These are phyloP conservation scores for Drosophila lutescens DNA, from an alignment of 2,888 invertebrate genomes.

Conservation along the genomic window DNA sequence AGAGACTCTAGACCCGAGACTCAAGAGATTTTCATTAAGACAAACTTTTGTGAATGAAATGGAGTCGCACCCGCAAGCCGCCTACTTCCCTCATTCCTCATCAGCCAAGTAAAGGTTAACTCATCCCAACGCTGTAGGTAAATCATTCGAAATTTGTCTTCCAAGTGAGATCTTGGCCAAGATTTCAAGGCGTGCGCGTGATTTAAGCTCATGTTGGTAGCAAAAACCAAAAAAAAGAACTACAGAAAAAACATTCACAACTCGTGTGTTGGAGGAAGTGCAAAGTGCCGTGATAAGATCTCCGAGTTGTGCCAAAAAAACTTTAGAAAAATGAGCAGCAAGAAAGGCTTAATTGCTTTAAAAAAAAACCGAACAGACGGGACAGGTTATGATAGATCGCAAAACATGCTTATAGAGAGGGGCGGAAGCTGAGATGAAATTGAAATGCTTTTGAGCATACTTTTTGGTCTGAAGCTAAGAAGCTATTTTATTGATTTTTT, in stretches of 20 bases:
- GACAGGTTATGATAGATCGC: conserved; percentile 38
- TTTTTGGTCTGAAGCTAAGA: conserved; percentile 1
- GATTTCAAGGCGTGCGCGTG: conserved; percentile 74
- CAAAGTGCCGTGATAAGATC: conserved; percentile 73
- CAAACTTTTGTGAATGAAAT: conserved; percentile 71
- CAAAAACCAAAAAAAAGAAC: conserved; percentile 26
- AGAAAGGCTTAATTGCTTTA: conserved; percentile 36
- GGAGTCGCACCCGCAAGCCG: conserved; percentile 46
- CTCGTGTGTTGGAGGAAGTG: conserved; percentile 67
- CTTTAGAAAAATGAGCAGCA: conserved; percentile 60
- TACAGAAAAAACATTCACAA: conserved; percentile 15
- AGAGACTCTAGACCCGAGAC: conserved; percentile 6
- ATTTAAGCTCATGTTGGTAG: conserved; percentile 68
- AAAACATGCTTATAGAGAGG: conserved; percentile 15
- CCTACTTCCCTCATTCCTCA: conserved; percentile 20
- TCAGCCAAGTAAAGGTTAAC: conserved; percentile 13
- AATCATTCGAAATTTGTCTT: conserved; percentile 78
- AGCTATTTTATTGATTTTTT: conserved; percentile 8
- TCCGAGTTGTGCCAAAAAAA: conserved; percentile 38
- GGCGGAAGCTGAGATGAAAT: conserved; percentile 19
- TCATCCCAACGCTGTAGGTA: conserved; percentile 69
- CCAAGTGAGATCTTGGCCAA: conserved; percentile 61
- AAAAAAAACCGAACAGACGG: conserved; percentile 9
- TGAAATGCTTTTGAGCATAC: not conserved
- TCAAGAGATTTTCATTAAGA: conserved; percentile 75